These are phyloP conservation scores for Hanleya hanleyi DNA, from an alignment of 2,888 invertebrate genomes.

Conservation along the genomic window DNA sequence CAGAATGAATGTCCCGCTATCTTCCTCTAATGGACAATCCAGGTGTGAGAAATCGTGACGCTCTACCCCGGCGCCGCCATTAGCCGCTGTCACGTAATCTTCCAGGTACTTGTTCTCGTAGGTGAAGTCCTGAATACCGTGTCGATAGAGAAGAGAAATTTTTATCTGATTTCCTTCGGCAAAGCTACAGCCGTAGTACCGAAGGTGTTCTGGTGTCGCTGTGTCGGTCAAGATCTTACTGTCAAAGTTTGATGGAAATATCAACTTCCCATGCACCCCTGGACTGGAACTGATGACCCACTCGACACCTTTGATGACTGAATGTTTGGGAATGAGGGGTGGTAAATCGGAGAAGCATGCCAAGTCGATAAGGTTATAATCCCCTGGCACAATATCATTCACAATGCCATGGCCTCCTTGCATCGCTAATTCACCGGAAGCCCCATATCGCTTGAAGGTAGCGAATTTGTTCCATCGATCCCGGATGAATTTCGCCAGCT, in stretches of 20 bases:
- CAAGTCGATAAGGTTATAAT: constrained; percentile 38
- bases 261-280: constrained; percentile 32
- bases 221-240: constrained; percentile 31
- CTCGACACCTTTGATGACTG: constrained; percentile 32
- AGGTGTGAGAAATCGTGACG: constrained; percentile 43
- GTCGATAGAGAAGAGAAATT: constrained; percentile 37
- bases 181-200: constrained; percentile 39
- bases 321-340: constrained; percentile 31
- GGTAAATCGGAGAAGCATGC: constrained; percentile 37
- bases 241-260: constrained; percentile 37
- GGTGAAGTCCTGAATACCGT: constrained; percentile 46
- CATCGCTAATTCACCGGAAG: constrained; percentile 37
- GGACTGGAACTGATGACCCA: constrained; percentile 28
- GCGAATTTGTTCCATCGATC: constrained; percentile 41
- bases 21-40: constrained; percentile 42
- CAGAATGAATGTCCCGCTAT: constrained; percentile 39
- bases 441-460: constrained; percentile 32
- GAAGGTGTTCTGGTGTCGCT: constrained; percentile 38
- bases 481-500: constrained; percentile 29
- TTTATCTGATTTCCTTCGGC: constrained; percentile 35
- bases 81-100: constrained; percentile 31
- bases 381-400: constrained; percentile 35
- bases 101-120: constrained; percentile 41
- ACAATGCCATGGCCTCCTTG: constrained; percentile 38
- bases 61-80: constrained; percentile 39